Base-by-base conservation (phyloP, 2,113 vertebrate genomes). In the Elephas maximus region DNA sequence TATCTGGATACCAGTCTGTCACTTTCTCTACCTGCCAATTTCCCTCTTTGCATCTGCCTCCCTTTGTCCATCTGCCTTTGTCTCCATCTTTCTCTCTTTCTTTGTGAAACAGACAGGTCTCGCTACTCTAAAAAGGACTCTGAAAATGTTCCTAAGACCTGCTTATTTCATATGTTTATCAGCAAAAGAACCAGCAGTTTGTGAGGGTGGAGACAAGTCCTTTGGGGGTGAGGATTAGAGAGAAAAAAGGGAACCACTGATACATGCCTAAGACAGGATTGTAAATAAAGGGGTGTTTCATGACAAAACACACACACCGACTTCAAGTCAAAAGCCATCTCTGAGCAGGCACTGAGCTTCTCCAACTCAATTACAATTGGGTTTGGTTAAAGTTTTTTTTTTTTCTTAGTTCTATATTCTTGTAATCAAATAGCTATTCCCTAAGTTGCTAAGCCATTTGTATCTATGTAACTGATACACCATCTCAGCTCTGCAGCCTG, bases 301-400 rank as follows among this genome's bases (percentile, higher is more conserved):
- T 91, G 24, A 37, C 48, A 28, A n/a, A 20, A 79, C 12, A 37
- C 37, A 37, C 37, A 37, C 37, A 37, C 37, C 37, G 37, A 37
- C 37, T 5, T 63, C 57, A 37, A 37, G 37, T 76, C 93, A 78
- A n/a, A 79, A 81, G 45, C 21, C 33, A 44, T 74, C 53, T n/a
- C 60, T 51, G 5, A 30, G 83, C 60, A 76, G 33, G 45, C 37
- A 0, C 37, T 33, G 44, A 41, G 17, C n/a, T 74, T 93, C 44
- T 65, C 51, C 10, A 57, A 74, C 88, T 94, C 45, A 69, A 6
- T 74, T 33, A 48, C 57, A n/a, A 33, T 20, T 89, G 94, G 21
- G 20, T 71, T 94, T 69, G 33, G 48, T 67, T 89, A 28, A 91
- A 91, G 63, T 82, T 8, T 69, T 95, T 88, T 87, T 5, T 41